Evolutionary conservation across 2,888 invertebrate genomes (phyloP), one percentile per base, ranked within the genome.

Genomic region (Pachliopta kotzebuea): DNA sequence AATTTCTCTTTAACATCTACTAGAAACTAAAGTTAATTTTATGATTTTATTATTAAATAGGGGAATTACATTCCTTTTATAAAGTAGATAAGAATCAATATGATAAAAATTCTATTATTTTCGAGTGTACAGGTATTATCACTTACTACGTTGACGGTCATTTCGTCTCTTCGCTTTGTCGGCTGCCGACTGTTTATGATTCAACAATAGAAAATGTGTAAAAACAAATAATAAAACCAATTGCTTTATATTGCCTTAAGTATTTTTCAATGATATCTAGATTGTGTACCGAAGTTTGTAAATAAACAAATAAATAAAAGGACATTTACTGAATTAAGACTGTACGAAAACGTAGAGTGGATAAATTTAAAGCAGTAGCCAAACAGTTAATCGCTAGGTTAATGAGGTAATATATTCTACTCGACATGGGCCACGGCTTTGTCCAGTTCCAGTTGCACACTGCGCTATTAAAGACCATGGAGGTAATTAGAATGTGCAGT

Each of bases 361-460:
- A 54, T 57, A 61, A 57, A 65, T 65, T 61, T 57, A 65, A 65
- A 61, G 65, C 65, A 65, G 57, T 57, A 65, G 56, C 61, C 57
- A 54, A 66, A 62, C 58, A 66, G 50, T 58, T 58, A 59, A 66
- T 66, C 62, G 65, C 58, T 65, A 62, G 58, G 54, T 62, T 66
- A 66, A 66, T 66, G 65, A 66, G 61, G 65, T 59, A 62, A 66
- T 66, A 62, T 59, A 66, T 66, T 66, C 65, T 49, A 59, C 55
- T 29, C 52, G 65, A 62, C 65, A 62, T 45, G 62, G 58, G 49
- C 29, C 52, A 62, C 65, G 65, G 62, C 62, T 66, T 66, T 66
- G 62, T 66, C 65, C 62, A 55, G 61, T 65, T 65, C 45, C 58
- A 62, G 55, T 59, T 59, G 58, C 62, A 60, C 62, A 59, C 49